Evolutionary conservation across 2,888 invertebrate species (phyloP), one percentile per base, ranked within the genome.

Genomic region (Phymatocera aterrima): DNA sequence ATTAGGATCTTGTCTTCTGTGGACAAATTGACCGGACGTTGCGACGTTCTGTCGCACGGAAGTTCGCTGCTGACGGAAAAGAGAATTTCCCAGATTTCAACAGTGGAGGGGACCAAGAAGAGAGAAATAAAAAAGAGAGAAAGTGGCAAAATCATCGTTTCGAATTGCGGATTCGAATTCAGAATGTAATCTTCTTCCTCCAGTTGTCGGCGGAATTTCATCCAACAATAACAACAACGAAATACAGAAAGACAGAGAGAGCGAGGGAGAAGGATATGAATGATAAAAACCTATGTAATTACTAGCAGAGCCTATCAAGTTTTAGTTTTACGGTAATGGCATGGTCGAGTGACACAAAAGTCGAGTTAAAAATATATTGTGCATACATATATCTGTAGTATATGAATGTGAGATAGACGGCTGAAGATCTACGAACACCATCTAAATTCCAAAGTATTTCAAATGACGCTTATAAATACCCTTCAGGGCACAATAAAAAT

Each of bases 1-100:
- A 89, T 89, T 89, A 88, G 86, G 87, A 85, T 85, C 83, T 83
- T 81, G 81, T 85, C 84, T 85, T 81, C 80, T 78, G 79, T 77
- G 83, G 84, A 88, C 86, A 87, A 88, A 88, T 88, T 85, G 87
- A 82, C 79, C 80, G 78, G 65, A 48, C 78, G 8, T n/a, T n/a
- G n/a, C n/a, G n/a, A n/a, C 57, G 40, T 12, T n/a, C 46, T 15
- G 24, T 28, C 21, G 51, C n/a, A 51, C 51, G 51, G 15, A n/a
- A n/a, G n/a, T n/a, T n/a, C n/a, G n/a, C 6, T 15, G 8, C 12
- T 28, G 28, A 24, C 8, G 10, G 12, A 15, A 4, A 3, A 28
- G 28, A 28, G 15, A 24, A 24, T 68, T 68, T 43, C 28, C 37
- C 37, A 40, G 12, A 64, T 28, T 68, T 21, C n/a, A 18, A 46